These are phyloP conservation scores for Cyanoderma ruficeps DNA, from an alignment of 2,113 vertebrate species.

Conservation along the genomic window DNA sequence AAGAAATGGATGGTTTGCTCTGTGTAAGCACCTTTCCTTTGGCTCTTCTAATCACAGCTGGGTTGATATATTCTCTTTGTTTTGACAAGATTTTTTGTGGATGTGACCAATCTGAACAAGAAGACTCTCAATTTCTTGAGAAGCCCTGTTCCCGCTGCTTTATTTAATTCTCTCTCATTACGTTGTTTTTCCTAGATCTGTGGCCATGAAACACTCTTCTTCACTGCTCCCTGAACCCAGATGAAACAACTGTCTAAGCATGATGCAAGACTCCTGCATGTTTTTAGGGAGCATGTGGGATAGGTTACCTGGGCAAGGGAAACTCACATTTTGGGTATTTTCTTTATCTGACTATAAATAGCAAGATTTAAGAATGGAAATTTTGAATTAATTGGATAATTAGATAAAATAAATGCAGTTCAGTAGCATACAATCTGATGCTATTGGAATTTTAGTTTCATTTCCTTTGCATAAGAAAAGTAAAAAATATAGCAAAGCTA, in stretches of 20 bases:
- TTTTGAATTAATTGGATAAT: background rate
- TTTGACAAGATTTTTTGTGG: background rate
- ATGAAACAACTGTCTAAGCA: background rate
- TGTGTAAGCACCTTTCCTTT: background rate
- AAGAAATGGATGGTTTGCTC: background rate
- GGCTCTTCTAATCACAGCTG: background rate
- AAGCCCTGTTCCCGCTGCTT: background rate
- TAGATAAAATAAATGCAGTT: background rate
- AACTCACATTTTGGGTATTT: background rate
- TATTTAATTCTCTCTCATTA: background rate
- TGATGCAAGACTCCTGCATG: background rate
- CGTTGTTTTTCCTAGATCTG: background rate
- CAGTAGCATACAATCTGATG: no score
- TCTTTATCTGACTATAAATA: background rate
- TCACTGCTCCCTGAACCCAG: background rate
- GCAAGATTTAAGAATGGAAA: background rate
- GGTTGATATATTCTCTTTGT: background rate
- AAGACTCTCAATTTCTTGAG: background rate
- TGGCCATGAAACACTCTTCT: background rate
- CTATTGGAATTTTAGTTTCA: background rate
- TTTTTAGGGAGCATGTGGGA: background rate
- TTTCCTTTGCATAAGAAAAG: background rate
- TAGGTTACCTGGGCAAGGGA: background rate
- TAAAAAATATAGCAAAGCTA: background rate
- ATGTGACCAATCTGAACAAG: background rate